A percentile compares a stretch with the other conserved stretches of the same genome.
Conservation (phyloP, 2,113 vertebrate species). For the Callipepla californica region DNA sequence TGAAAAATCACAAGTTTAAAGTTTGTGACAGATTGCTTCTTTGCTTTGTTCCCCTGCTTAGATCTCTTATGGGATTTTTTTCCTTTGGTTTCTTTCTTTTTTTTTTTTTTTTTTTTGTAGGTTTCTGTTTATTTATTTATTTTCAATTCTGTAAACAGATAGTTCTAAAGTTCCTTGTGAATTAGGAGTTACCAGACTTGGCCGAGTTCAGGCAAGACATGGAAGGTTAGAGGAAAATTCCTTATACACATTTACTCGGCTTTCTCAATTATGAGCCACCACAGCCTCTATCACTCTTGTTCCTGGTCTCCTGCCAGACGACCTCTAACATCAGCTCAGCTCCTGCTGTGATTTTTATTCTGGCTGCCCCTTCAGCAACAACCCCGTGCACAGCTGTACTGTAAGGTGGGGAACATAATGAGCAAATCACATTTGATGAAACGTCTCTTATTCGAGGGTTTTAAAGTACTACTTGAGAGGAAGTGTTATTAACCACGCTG, state of each 20-base stretch:
- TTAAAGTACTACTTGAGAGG: constrained; percentile 28
- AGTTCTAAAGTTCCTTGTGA: not conserved
- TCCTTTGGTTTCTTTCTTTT: not conserved
- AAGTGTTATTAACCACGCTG: constrained; percentile 20
- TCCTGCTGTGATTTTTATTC: constrained; percentile 9
- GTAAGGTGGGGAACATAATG: not conserved
- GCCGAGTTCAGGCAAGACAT: not conserved
- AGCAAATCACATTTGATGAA: constrained; percentile 36
- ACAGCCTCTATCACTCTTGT: not conserved
- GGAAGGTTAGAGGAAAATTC: not conserved
- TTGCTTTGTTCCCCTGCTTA: not conserved
- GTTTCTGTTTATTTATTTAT: not conserved
- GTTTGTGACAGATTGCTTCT: not conserved
- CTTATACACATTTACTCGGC: not conserved
- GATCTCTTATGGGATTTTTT: not conserved
- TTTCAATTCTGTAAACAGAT: not conserved
- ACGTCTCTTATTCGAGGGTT: not conserved
- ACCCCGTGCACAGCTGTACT: not conserved
- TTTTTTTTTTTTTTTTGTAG: not conserved
- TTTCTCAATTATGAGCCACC: not conserved
- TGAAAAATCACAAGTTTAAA: constrained; percentile 60
- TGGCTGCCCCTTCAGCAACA: constrained; percentile 2
- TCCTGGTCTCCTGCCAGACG: constrained; percentile 17
- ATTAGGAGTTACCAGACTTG: not conserved
- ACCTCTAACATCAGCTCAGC: not conserved